phyloP scores from a whole-genome alignment of 2,113 vertebrate genomes.

The Ptyas mucosa region DNA sequence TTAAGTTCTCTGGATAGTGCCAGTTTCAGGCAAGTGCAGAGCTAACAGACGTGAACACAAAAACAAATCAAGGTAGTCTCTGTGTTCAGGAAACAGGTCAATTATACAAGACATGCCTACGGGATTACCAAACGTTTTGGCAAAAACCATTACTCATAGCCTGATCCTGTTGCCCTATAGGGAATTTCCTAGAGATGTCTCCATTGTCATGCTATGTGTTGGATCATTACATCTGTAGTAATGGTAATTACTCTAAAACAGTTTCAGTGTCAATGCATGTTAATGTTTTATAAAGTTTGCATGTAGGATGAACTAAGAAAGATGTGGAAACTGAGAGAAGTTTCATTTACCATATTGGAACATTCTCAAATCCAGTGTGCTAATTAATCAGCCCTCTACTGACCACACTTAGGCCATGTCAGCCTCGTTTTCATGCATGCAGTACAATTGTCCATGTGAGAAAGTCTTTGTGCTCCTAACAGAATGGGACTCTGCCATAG shows the following conservation, averaged over 20 bases:
- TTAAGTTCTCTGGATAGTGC: background rate
- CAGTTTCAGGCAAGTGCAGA: background rate
- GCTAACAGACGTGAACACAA: background rate
- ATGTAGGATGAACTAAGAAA: conserved; percentile 38
- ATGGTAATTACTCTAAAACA: conserved; percentile 25
- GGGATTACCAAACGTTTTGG: background rate
- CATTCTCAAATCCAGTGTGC: background rate
- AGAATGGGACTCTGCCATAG: background rate
- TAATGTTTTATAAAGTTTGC: conserved; percentile 49
- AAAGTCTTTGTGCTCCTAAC: background rate
- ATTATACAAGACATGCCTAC: background rate
- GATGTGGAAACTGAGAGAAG: conserved; percentile 11
- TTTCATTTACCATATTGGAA: background rate
- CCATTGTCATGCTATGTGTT: fast-evolving
- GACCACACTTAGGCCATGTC: background rate
- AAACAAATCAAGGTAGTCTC: background rate
- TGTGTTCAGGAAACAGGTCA: background rate
- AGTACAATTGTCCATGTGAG: background rate
- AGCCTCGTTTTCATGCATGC: background rate
- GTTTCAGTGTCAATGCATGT: conserved; percentile 29
- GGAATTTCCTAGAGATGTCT: conserved; percentile 4
- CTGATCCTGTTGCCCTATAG: background rate
- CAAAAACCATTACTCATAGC: conserved; percentile 9
- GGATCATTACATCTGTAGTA: conserved; percentile 19
- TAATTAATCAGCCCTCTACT: background rate